These are phyloP conservation scores for Parotia lawesii DNA, from an alignment of 2,113 vertebrate species.

Conservation along the genomic window DNA sequence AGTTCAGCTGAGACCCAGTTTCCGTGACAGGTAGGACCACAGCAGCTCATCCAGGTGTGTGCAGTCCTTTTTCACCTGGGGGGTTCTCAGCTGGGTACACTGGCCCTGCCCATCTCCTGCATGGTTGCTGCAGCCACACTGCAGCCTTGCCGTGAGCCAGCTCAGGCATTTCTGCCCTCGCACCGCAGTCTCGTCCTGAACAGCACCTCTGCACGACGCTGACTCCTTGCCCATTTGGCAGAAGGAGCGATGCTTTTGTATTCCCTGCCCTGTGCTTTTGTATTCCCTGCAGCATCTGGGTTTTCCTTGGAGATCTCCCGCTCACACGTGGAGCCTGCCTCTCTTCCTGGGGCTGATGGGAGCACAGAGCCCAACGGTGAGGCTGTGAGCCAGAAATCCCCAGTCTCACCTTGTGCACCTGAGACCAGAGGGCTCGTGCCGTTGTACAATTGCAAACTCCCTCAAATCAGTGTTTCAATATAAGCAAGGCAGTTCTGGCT, in stretches of 20 bases:
- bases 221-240: not conserved
- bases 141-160: not conserved
- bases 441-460: not conserved
- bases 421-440: not conserved
- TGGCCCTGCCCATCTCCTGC: not conserved
- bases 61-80: not conserved
- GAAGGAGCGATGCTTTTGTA: not conserved
- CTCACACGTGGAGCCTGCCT: not conserved
- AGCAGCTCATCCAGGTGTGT: not conserved
- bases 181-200: accelerated
- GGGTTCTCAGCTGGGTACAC: not conserved
- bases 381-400: not conserved
- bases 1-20: not conserved
- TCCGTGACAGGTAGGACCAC: not conserved
- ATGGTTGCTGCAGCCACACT: not conserved
- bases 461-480: not conserved
- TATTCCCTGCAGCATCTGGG: not conserved
- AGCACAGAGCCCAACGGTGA: accelerated
- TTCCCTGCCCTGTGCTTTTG: not conserved
- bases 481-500: not conserved
- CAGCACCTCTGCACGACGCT: accelerated
- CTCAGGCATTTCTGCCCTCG: not conserved
- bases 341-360: not conserved
- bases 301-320: not conserved
- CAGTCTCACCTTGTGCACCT: accelerated